Evolutionary conservation across 2,797 vertebrate genomes (phyloP).

Genomic region (Avahi laniger): DNA sequence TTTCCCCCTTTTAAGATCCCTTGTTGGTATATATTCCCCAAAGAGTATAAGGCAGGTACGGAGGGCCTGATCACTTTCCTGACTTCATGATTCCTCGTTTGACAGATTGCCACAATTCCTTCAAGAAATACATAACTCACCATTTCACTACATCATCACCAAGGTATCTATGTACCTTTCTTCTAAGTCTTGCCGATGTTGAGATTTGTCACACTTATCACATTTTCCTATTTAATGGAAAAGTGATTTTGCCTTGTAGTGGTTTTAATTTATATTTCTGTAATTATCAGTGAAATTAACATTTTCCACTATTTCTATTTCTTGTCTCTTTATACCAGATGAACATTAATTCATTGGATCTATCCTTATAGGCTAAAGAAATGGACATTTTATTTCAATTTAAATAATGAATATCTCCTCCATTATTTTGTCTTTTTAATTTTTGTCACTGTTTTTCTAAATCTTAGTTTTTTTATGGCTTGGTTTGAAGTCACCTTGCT

Average conservation of each 20-base stretch:
- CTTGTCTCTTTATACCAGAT: neutral
- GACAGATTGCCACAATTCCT: neutral
- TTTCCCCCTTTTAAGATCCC: neutral
- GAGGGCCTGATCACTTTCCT: neutral
- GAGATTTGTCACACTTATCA: neutral
- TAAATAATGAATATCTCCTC: neutral
- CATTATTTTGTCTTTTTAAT: conserved; percentile 8
- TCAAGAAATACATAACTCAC: neutral
- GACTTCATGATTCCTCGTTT: neutral
- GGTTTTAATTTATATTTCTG: conserved; percentile 5
- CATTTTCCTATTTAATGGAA: neutral
- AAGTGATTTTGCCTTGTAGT: neutral
- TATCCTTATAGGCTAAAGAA: neutral
- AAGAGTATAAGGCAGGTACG: neutral
- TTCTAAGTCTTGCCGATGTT: neutral
- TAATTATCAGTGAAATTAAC: neutral
- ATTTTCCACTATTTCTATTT: conserved; percentile 18
- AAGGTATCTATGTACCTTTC: neutral
- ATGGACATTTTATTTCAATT: neutral
- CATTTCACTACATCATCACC: neutral
- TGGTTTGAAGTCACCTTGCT: neutral
- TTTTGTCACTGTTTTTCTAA: neutral
- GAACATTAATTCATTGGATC: neutral
- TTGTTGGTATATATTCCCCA: neutral
- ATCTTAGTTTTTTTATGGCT: neutral